Evolutionary conservation across 2,113 vertebrate genomes (phyloP).

Genomic region (Trinectes maculatus): DNA sequence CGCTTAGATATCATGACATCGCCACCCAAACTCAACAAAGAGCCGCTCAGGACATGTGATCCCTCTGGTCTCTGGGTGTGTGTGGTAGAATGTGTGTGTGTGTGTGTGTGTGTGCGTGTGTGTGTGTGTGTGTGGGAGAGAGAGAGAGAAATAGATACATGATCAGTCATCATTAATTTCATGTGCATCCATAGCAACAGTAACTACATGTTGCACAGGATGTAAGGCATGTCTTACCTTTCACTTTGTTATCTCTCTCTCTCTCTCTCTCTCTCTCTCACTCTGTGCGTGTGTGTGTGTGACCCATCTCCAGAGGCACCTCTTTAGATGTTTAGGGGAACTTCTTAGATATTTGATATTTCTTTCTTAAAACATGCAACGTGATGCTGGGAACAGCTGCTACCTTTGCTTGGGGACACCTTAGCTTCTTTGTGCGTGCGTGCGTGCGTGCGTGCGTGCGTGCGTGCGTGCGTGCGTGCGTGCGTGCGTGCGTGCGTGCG

Average conservation of each 20-base stretch:
- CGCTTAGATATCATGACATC: slow-evolving; percentile 45
- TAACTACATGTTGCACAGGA: slow-evolving; percentile 11
- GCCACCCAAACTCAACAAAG: slow-evolving; percentile 34
- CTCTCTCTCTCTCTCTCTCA: neutral
- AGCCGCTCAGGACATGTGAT: slow-evolving; percentile 35
- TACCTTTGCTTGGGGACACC: slow-evolving; percentile 56
- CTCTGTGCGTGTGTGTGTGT: slow-evolving; percentile 15
- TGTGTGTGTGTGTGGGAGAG: neutral
- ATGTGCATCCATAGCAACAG: slow-evolving; percentile 9
- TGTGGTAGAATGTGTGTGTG: no score
- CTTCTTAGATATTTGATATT: slow-evolving; percentile 78
- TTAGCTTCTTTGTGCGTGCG: slow-evolving; percentile 42
- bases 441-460: slow-evolving; percentile 17
- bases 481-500: slow-evolving; percentile 14
- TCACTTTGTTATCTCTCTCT: neutral
- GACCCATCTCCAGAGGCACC: slow-evolving; percentile 15
- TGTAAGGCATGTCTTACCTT: slow-evolving; percentile 18
- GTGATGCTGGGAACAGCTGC: slow-evolving; percentile 55
- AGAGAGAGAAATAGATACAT: slow-evolving; percentile 21
- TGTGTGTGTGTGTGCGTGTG: slow-evolving; percentile 11
- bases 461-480: slow-evolving; percentile 17
- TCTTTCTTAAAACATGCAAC: slow-evolving; percentile 50
- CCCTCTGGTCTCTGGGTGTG: slow-evolving; percentile 1
- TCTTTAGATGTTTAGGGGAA: slow-evolving; percentile 57
- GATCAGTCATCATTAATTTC: slow-evolving; percentile 17